Conservation (phyloP, 2,888 invertebrate genomes). For the Aethes cnicana region DNA sequence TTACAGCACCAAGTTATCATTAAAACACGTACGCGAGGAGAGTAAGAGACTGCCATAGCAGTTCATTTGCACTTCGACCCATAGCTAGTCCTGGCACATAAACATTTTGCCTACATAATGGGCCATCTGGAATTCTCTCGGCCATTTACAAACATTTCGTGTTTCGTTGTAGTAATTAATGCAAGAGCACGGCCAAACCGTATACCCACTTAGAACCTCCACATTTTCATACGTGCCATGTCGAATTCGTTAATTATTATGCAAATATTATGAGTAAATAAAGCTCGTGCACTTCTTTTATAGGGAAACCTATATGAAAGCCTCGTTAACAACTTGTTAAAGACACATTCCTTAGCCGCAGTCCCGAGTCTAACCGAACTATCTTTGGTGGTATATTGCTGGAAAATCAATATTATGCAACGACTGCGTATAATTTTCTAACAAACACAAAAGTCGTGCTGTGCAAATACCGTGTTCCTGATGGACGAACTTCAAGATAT, state of each 20-base stretch:
- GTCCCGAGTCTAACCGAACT: no score
- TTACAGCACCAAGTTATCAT: no score
- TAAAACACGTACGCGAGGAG: no score
- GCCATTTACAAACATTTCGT: constrained; percentile 52
- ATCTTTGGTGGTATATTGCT: no score
- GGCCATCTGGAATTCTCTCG: constrained; percentile 43
- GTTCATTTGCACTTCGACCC: no score
- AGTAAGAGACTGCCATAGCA: no score
- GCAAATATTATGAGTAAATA: constrained; percentile 56
- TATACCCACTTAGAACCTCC: constrained; percentile 48
- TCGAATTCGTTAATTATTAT: constrained; percentile 60
- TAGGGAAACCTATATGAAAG: constrained; percentile 39
- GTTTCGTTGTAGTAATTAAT: constrained; percentile 65
- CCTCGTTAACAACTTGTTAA: no score
- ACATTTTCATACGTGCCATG: constrained; percentile 58
- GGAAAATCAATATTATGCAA: no score
- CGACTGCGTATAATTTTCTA: not conserved
- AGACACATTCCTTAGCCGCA: no score
- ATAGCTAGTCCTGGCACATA: constrained; percentile 1
- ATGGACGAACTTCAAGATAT: constrained; percentile 63
- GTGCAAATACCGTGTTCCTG: constrained; percentile 41
- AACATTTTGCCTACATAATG: constrained; percentile 8
- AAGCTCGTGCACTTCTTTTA: constrained; percentile 45
- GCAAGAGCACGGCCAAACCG: constrained; percentile 61
- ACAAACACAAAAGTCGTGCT: not conserved